These are phyloP conservation scores for Andrena marginata DNA, from an alignment of 2,888 invertebrate genomes.

Conservation along the genomic window DNA sequence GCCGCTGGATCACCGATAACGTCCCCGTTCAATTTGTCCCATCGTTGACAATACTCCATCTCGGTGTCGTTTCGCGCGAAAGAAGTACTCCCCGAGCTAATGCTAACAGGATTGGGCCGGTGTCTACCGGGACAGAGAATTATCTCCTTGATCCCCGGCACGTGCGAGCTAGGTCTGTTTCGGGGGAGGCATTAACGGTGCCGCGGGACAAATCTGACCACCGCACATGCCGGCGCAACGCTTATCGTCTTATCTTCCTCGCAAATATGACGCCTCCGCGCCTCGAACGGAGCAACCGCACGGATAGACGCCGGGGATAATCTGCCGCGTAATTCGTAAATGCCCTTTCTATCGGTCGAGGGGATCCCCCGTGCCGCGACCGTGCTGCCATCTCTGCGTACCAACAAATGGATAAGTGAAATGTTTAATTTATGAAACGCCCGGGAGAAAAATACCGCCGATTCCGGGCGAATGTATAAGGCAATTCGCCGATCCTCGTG, in stretches of 20 bases:
- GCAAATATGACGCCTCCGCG: slow-evolving; percentile 16
- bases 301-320: slow-evolving; percentile 5
- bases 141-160: slow-evolving; percentile 53
- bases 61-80: neutral
- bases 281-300: neutral
- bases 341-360: neutral
- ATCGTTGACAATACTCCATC: neutral
- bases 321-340: slow-evolving; percentile 29
- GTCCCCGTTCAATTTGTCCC: neutral
- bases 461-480: neutral
- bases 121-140: slow-evolving; percentile 35
- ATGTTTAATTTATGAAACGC: slow-evolving; percentile 17
- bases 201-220: slow-evolving; percentile 36
- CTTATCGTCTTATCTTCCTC: slow-evolving; percentile 26
- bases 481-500: neutral
- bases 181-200: slow-evolving; percentile 1
- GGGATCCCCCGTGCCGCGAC: neutral
- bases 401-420: neutral
- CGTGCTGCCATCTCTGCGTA: neutral
- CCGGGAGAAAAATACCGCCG: neutral
- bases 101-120: slow-evolving; percentile 31
- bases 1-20: no score
- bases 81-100: slow-evolving; percentile 10
- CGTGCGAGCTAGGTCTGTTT: slow-evolving; percentile 41
- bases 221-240: slow-evolving; percentile 1